Base-by-base conservation (phyloP, 2,113 vertebrate genomes). In the Lagopus muta region DNA sequence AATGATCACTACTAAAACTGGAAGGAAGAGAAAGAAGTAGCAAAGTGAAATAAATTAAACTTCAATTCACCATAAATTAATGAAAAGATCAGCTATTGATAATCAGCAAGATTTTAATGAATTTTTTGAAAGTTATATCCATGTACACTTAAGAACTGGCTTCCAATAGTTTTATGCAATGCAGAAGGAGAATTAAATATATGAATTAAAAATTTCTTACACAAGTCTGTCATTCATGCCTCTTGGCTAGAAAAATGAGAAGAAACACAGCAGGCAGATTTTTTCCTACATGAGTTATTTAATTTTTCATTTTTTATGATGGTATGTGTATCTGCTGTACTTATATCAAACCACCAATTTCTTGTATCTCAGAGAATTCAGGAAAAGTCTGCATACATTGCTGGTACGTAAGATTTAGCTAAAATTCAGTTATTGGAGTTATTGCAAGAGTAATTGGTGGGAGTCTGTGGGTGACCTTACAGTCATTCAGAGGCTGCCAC, bases 1-100 rank as follows among this genome's bases (percentile, higher is more conserved):
- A 96, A 92, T 80, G 92, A 95, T 94, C 75, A 87, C 89, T 95
- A 88, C 87, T 92, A 83, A 74, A 90, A 74, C 13, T 43, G 55
- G 55, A 71, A 95, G 20, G 60, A 80, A 78, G 36, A 83, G 43
- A 36, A 52, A 72, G 36, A 87, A 86, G 69, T 45, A n/a, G 66
- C 16, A 62, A 66, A 82, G 84, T 60, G 75, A 50, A 72, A 81
- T 89, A 66, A 90, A 76, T 57, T 47, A 54, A 88, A 3, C 47
- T 92, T 89, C 62, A 89, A 32, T 79, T 87, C 78, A 80, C 55
- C 21, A 77, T 14, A 52, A 55, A 55, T 85, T 60, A 94, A 82
- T 92, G 86, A 92, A 86, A 91, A 60, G 5, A 60, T 80, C 71
- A 73, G 67, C 50, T 48, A 67, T 14, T 61, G 64, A 74, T 88